Base-by-base conservation (phyloP, 2,113 vertebrate species). In the Hypocryptadius cinnamomeus region DNA sequence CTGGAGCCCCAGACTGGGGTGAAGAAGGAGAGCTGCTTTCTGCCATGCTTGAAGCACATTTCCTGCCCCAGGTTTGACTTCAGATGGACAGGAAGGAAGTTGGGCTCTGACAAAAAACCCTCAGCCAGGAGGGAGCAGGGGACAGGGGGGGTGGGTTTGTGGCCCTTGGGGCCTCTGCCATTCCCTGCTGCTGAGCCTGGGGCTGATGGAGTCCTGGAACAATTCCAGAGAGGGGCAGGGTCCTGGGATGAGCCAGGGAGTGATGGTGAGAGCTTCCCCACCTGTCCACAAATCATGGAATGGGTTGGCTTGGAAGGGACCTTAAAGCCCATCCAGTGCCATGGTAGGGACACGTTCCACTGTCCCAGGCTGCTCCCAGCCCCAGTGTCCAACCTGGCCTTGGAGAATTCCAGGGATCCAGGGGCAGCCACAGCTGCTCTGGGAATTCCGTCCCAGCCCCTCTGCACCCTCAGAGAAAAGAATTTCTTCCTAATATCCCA, bases 401-500 rank as follows among this genome's bases (percentile, higher is more conserved):
- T 42, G 66, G 27, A 0, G 59, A 80, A 27, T 59, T 6, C 60
- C 69, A 81, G 61, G 69, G 51, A 53, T 53, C 33, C 73, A 78
- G 60, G 28, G 39, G 28, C 37, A 88, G 44, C 60, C 27, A 1
- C 68, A 73, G 51, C 51, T 50, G 4, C 31, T 44, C 51, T 59
- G 78, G 42, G 3, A 8, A 40, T 3, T 1, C 30, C 17, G 8
- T 10, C 8, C 25, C 51, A 59, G 44, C 3, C 4, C 39, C 31
- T 50, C 0, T 2, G 14, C 50, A 50, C 14, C 42, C 24, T 68
- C 2, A 5, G 11, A 35, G 45, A 1, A 3, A 60, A 30, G 0
- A 45, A 68, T 68, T 89, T 17, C 16, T 22, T 5, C 45, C 69
- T 1, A n/a, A n/a, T 11, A n/a, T n/a, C 28, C 30, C 8, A 60